These are phyloP conservation scores for Xyrichtys novacula DNA, from an alignment of 2,797 vertebrate genomes.

Conservation along the genomic window DNA sequence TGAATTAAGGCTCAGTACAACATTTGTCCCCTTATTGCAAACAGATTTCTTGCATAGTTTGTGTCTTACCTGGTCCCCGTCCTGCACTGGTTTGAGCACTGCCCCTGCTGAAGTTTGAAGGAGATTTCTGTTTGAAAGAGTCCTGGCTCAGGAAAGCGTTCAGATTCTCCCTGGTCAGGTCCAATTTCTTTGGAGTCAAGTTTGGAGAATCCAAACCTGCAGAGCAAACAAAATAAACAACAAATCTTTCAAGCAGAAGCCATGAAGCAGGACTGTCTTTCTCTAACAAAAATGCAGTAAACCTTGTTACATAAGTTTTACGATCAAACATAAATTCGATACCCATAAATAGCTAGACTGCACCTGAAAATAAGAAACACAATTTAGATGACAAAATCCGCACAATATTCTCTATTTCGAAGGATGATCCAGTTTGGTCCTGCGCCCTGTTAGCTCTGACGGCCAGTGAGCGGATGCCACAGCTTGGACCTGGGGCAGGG, in stretches of 20 bases:
- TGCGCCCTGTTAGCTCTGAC: conserved; percentile 58
- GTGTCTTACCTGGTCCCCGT: conserved; percentile 86
- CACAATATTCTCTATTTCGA: conserved; percentile 27
- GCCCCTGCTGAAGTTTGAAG: conserved; percentile 82
- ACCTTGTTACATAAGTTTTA: background rate
- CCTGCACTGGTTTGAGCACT: conserved; percentile 86
- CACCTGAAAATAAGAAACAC: conserved; percentile 29
- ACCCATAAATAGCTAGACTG: background rate
- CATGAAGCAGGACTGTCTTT: background rate
- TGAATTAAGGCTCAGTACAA: no score
- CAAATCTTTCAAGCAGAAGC: background rate
- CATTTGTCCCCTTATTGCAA: background rate
- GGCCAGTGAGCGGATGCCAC: conserved; percentile 63
- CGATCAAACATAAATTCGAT: background rate
- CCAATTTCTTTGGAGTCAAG: conserved; percentile 76
- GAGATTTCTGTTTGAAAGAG: conserved; percentile 79
- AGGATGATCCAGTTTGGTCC: conserved; percentile 54
- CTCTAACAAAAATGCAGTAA: background rate
- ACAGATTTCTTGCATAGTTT: background rate
- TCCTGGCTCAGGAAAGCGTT: conserved; percentile 81
- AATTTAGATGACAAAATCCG: conserved; percentile 34
- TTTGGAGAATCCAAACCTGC: conserved; percentile 63
- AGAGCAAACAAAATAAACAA: background rate
- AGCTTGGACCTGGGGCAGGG: conserved; percentile 66
- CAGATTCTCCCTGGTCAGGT: conserved; percentile 89